Conservation (phyloP, 2,113 vertebrate species). For the Xerus inauris region DNA sequence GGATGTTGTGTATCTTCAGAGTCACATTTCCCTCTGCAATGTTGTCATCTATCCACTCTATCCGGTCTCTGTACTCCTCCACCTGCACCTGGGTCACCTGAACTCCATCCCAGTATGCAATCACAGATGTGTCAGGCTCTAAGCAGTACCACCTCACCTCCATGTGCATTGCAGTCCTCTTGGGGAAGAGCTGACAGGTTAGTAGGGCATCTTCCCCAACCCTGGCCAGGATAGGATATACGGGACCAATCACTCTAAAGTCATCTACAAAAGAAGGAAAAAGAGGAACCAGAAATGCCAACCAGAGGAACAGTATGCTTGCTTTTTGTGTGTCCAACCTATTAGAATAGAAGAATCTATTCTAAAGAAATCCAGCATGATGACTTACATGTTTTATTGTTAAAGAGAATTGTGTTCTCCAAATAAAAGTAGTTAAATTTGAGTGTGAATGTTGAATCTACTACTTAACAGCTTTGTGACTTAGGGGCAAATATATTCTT, state of each 20-base stretch:
- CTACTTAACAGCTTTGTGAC: not conserved
- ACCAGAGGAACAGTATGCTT: not conserved
- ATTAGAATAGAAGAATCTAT: not conserved
- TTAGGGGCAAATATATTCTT: not conserved
- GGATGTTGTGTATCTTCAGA: constrained; percentile 56
- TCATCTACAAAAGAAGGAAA: constrained; percentile 23
- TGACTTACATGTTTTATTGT: not conserved
- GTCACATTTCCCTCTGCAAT: not conserved
- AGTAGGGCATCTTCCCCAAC: constrained; percentile 60
- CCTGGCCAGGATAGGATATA: not conserved
- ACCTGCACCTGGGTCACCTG: not conserved
- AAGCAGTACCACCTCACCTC: constrained; percentile 63
- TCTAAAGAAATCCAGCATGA: not conserved
- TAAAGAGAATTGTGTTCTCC: not conserved
- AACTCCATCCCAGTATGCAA: not conserved
- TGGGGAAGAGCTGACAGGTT: constrained; percentile 58
- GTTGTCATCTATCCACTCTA: not conserved
- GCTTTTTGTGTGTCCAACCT: not conserved
- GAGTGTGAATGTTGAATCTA: not conserved
- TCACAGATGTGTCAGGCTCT: not conserved
- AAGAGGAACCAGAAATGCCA: not conserved
- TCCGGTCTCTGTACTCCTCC: constrained; percentile 10
- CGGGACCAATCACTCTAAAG: constrained; percentile 54
- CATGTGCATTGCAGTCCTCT: not conserved
- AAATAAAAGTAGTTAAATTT: not conserved